Conservation (phyloP, 2,113 vertebrate genomes). For the Chroicocephalus ridibundus region DNA sequence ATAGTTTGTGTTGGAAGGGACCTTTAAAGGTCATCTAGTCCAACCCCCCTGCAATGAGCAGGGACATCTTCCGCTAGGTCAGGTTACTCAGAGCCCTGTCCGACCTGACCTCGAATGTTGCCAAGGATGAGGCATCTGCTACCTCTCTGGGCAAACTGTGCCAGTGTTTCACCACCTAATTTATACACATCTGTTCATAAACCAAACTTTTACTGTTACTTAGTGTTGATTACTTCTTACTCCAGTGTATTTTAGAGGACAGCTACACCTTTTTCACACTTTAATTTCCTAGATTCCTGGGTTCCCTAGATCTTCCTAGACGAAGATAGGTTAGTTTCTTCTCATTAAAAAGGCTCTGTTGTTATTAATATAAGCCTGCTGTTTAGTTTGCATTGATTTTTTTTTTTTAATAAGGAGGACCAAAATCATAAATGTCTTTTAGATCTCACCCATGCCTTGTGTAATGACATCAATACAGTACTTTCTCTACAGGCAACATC, state of each 20-base stretch:
- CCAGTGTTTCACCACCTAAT: not conserved
- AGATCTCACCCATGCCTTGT: not conserved
- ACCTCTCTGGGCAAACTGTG: not conserved
- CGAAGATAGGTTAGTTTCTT: not conserved
- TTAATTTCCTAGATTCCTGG: not conserved
- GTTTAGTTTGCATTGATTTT: not conserved
- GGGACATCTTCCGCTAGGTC: not conserved
- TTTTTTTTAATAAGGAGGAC: not conserved
- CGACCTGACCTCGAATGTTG: not conserved
- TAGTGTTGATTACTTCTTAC: not conserved
- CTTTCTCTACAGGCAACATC: not conserved
- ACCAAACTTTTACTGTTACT: not conserved
- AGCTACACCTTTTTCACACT: not conserved
- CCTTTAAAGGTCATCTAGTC: not conserved
- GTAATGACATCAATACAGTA: not conserved
- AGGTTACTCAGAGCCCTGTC: not conserved
- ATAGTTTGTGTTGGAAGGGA: not conserved
- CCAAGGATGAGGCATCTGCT: not conserved
- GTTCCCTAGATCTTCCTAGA: not conserved
- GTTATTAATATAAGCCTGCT: not conserved
- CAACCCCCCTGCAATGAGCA: not conserved
- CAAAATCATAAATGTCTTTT: not conserved
- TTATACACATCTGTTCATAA: not conserved
- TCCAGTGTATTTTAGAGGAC: not conserved
- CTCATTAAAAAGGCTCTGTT: not conserved